These are phyloP conservation scores for Ochotona curzoniae DNA, from an alignment of 2,113 vertebrate genomes.

Conservation along the genomic window DNA sequence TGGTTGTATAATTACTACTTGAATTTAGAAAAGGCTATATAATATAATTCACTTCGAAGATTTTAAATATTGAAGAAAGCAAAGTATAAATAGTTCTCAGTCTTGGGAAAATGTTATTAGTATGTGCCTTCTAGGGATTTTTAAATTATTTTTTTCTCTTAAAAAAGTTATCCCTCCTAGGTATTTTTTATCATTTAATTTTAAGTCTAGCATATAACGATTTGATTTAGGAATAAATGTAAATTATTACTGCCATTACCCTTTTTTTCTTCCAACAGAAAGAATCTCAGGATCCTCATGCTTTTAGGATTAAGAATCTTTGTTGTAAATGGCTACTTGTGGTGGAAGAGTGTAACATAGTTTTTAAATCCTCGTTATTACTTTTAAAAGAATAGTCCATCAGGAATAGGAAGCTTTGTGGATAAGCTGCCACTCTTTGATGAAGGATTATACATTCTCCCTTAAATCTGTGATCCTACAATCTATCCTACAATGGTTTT, in stretches of 20 bases:
- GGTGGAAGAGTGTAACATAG: slow-evolving; percentile 43
- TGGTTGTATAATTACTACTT: slow-evolving; percentile 46
- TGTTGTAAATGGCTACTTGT: slow-evolving; percentile 66
- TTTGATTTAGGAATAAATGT: slow-evolving; percentile 47
- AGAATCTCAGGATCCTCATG: neutral
- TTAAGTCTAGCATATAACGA: slow-evolving; percentile 39
- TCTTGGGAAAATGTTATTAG: slow-evolving; percentile 28
- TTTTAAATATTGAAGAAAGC: slow-evolving; percentile 55
- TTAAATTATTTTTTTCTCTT: slow-evolving; percentile 37
- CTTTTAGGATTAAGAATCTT: slow-evolving; percentile 52
- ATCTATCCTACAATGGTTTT: slow-evolving; percentile 52
- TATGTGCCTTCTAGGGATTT: neutral
- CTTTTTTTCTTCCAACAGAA: neutral
- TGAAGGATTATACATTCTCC: slow-evolving; percentile 45
- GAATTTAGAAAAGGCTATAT: slow-evolving; percentile 39
- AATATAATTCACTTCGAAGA: slow-evolving; percentile 43
- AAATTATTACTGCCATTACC: neutral
- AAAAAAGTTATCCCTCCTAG: neutral
- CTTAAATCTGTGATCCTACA: slow-evolving; percentile 65
- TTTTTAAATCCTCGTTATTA: slow-evolving; percentile 63
- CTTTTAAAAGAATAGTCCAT: slow-evolving; percentile 71
- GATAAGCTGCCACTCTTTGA: slow-evolving; percentile 65
- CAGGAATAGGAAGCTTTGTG: slow-evolving; percentile 52
- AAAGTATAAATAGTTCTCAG: slow-evolving; percentile 30
- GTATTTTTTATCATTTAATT: slow-evolving; percentile 47